Conservation (phyloP, 2,113 vertebrate genomes). For the Chloropsis hardwickii region DNA sequence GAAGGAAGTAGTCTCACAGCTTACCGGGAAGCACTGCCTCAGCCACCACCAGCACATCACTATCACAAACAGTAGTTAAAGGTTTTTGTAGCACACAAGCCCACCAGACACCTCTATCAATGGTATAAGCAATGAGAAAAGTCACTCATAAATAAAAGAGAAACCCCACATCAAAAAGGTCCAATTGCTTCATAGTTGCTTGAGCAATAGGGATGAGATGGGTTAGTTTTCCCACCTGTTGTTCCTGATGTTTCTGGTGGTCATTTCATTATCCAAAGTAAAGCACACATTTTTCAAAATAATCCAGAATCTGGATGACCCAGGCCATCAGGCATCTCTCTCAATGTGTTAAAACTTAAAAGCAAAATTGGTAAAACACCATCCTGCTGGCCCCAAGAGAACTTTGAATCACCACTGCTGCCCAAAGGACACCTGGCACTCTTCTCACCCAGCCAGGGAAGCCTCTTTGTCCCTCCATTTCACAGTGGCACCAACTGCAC, state of each 20-base stretch:
- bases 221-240: not conserved
- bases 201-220: not conserved
- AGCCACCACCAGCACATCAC: accelerated
- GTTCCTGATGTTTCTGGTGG: not conserved
- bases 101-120: not conserved
- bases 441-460: not conserved
- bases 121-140: not conserved
- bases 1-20: not conserved
- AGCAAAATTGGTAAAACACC: not conserved
- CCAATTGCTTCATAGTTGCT: not conserved
- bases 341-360: not conserved
- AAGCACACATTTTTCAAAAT: not conserved
- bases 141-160: not conserved
- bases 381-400: not conserved
- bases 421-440: accelerated
- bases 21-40: not conserved
- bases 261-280: not conserved
- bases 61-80: not conserved
- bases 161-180: not conserved
- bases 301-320: not conserved
- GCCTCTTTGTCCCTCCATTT: accelerated
- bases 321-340: not conserved
- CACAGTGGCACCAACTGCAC: not conserved
- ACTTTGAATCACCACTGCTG: accelerated
- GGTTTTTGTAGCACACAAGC: not conserved